Evolutionary conservation across 2,797 vertebrate species (phyloP), one percentile per base, ranked within the genome.

Genomic region (Poeciliopsis gracilis): DNA sequence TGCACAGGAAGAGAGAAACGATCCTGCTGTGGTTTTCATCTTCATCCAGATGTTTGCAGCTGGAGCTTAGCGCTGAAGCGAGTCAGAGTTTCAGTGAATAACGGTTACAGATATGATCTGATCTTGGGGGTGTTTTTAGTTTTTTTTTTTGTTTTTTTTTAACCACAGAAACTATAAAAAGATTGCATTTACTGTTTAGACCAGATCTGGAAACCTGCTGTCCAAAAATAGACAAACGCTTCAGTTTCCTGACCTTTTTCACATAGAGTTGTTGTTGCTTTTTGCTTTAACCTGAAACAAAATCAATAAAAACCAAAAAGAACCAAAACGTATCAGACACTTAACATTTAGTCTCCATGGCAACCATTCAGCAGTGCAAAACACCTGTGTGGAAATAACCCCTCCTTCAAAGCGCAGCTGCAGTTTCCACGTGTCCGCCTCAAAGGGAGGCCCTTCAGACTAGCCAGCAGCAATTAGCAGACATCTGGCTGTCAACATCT

Each of bases 1-100:
- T 66, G 73, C 81, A 78, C 72, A 79, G 81, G 81, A 83, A 83
- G n/a, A 4, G 49, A 36, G 36, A 73, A 73, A 73, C 20, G 10
- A 36, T 79, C 67, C 61, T 49, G 33, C 36, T 67, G 59, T 74
- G 51, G 49, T 23, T 57, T 43, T n/a, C 15, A 43, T 41, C 59
- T 45, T 69, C 72, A 45, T 43, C 73, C 53, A 74, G 73, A 74
- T 74, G 73, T 74, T 74, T 75, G 7, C 51, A 59, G 73, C 25
- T 28, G 53, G 36, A 30, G 33, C 5, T 25, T 1, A 36, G n/a
- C 5, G 15, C 30, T 55, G 33, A 38, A 53, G 53, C 6, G 8
- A 23, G 38, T 28, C 23, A 1, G 11, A n/a, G 20, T 43, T 75
- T 45, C n/a, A 59, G 38, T 57, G 33, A 73, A 57, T n/a, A n/a